Base-by-base conservation (phyloP, 2,888 invertebrate species). In the Schrankia costaestrigalis region DNA sequence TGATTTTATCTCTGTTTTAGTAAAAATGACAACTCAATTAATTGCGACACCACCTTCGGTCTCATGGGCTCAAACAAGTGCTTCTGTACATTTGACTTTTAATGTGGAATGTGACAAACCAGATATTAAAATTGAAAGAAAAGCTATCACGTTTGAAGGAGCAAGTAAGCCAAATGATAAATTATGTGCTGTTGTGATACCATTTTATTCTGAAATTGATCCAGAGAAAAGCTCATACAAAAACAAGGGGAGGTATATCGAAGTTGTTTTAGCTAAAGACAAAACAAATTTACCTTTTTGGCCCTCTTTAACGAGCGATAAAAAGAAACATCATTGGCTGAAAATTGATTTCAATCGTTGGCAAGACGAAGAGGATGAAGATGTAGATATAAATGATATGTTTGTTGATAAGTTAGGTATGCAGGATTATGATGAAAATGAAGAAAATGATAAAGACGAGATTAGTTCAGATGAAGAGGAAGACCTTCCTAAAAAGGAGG, bases 291-390 rank as follows among this genome's bases (percentile, higher is more conserved):
- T 93, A 43, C 91, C 94, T 2, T 97, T 92, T 74, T 98, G 98
- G 98, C 94, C 96, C 26, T 81, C 93, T 42, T 88, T 98, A 46
- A 94, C 96, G 26, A 94, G 94, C 75, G 95, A 95, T 57, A 94
- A 93, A 61, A 93, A 92, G 75, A 97, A 98, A 87, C 92, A 93
- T 65, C 97, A 97, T 76, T 98, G 97, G 96, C 90, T 99, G 49
- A 98, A 97, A 89, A 94, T 97, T 53, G 98, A 99, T 75, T 99
- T 99, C 77, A 94, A 96, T 71, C 97, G 97, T 82, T 99, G 98
- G 98, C 94, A 93, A 77, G 98, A 98, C 87, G 98, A 98, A 82
- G 95, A 96, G 64, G 72, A 74, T 44, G 69, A 73, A 14, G 69
- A 70, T 66, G 74, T 73, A 56, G 78, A 82, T 35, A 78, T 82